phyloP scores from a whole-genome alignment of 2,797 vertebrate species.

The Typhlichthys subterraneus region DNA sequence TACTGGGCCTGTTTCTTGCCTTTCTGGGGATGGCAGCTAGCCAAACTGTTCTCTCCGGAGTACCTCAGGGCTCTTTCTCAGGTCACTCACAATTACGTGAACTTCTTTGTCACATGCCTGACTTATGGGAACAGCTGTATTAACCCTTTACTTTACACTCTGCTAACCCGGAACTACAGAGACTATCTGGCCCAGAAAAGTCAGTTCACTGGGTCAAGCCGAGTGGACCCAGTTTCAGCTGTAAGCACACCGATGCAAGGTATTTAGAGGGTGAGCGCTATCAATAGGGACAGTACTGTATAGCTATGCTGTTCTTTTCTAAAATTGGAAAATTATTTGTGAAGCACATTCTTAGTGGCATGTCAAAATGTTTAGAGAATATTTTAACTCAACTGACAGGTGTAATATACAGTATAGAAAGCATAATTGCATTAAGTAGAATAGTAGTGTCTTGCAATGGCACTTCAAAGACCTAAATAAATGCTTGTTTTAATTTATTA shows the following conservation, averaged over 20 bases:
- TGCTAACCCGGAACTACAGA: slow-evolving; percentile 79
- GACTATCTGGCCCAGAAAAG: slow-evolving; percentile 71
- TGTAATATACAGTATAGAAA: too few species aligned
- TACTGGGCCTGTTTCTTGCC: slow-evolving; percentile 88
- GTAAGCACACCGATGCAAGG: slow-evolving; percentile 49
- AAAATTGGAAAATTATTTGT: slow-evolving; percentile 4
- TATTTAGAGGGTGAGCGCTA: slow-evolving; percentile 13
- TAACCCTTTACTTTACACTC: slow-evolving; percentile 85
- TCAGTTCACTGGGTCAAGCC: slow-evolving; percentile 63
- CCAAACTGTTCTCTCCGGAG: slow-evolving; percentile 72
- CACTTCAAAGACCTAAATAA: too few species aligned
- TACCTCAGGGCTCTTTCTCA: slow-evolving; percentile 68
- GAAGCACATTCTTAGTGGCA: background rate
- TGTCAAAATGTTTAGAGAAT: too few species aligned
- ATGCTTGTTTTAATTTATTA: too few species aligned
- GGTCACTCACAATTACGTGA: slow-evolving; percentile 80
- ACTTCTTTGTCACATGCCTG: slow-evolving; percentile 86
- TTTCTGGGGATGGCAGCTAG: slow-evolving; percentile 89
- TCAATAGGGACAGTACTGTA: background rate
- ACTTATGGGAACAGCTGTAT: slow-evolving; percentile 88
- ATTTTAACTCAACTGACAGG: too few species aligned
- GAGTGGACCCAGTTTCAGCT: slow-evolving; percentile 61
- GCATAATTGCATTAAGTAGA: too few species aligned
- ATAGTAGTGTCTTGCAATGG: too few species aligned
- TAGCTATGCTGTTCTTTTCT: slow-evolving; percentile 8